Base-by-base conservation (phyloP, 2,113 vertebrate species). In the Vulpes lagopus region DNA sequence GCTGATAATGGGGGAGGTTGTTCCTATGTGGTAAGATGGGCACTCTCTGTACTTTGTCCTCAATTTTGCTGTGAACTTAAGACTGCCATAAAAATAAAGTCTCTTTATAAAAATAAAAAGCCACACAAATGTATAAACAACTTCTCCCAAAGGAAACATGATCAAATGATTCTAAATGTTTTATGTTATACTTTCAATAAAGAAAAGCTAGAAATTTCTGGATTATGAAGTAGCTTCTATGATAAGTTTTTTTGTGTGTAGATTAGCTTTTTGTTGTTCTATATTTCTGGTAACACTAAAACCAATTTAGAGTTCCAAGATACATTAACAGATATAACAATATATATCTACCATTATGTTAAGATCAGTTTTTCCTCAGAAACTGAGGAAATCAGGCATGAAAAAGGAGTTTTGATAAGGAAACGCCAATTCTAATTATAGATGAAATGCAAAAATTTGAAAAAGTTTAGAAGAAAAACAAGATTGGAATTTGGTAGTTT, bases 391-490 rank as follows among this genome's bases (percentile, higher is more conserved):
- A 85, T 57, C 25, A 89, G 30, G 35, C 35, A 90, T 82, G 27
- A 59, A 86, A 95, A 82, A 67, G 23, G 32, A 87, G 96, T 94
- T 96, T 53, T 94, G 35, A 62, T 67, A 88, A 73, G 32, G 79
- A 81, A 79, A 81, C 27, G 65, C 43, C 85, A 89, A 96, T 93
- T 84, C 59, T 96, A 93, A 91, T 69, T 91, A 65, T 3, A 90
- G 32, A 83, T 10, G 10, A 92, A 92, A 91, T 76, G 16, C 35
- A 4, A 59, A 94, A 73, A 15, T 16, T 90, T 19, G 57, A 20
- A 94, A 76, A 96, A 10, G 3, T 51, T 91, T 91, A 90, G 57
- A 89, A 95, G 81, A 32, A 94, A 98, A 90, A 81, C 2, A 87
- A 69, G 32, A 92, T 35, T 67, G 51, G 20, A 95, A 78, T 94